A percentile compares a stretch with the other conserved stretches of the same genome.
Conservation (phyloP, 2,113 vertebrate species). For the Anolis carolinensis region DNA sequence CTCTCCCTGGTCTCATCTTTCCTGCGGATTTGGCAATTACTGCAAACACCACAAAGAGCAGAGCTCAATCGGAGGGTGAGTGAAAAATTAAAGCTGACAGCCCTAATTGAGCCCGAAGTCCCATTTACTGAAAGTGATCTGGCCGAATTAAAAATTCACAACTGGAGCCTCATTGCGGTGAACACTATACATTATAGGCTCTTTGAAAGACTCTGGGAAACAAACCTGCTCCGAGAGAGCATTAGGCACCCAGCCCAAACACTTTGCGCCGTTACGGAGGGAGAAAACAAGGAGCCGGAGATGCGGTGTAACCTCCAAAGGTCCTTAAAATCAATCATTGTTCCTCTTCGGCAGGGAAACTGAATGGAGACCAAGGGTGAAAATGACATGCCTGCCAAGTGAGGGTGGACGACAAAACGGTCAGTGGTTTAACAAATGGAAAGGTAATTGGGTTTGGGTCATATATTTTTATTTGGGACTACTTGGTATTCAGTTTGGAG, state of each 20-base stretch:
- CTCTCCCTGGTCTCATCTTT: slow-evolving; percentile 60
- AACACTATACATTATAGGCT: slow-evolving; percentile 68
- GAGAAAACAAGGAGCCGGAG: slow-evolving; percentile 20
- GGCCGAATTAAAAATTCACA: slow-evolving; percentile 80
- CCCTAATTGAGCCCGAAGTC: slow-evolving; percentile 77
- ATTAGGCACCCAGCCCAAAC: slow-evolving; percentile 62
- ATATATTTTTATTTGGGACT: background rate
- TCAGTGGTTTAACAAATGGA: background rate
- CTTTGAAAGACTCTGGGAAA: slow-evolving; percentile 63
- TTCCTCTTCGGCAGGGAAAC: background rate
- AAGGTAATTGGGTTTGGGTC: background rate
- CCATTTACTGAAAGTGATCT: slow-evolving; percentile 80
- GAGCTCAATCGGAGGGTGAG: slow-evolving; percentile 67
- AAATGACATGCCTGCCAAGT: background rate
- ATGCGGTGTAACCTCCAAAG: background rate
- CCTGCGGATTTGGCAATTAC: slow-evolving; percentile 70
- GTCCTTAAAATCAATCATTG: background rate
- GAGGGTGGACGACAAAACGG: background rate
- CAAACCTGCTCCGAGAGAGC: slow-evolving; percentile 56
- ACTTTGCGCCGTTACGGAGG: slow-evolving; percentile 20
- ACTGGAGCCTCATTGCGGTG: slow-evolving; percentile 72
- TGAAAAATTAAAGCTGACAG: slow-evolving; percentile 76
- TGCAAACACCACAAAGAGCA: slow-evolving; percentile 63
- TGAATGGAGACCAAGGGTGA: too few species aligned
- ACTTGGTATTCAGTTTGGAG: background rate